A percentile compares a stretch with the other conserved stretches of the same genome.
These are phyloP conservation scores for Vollenhovia emeryi DNA, from an alignment of 1,140 invertebrate genomes.

Conservation along the genomic window DNA sequence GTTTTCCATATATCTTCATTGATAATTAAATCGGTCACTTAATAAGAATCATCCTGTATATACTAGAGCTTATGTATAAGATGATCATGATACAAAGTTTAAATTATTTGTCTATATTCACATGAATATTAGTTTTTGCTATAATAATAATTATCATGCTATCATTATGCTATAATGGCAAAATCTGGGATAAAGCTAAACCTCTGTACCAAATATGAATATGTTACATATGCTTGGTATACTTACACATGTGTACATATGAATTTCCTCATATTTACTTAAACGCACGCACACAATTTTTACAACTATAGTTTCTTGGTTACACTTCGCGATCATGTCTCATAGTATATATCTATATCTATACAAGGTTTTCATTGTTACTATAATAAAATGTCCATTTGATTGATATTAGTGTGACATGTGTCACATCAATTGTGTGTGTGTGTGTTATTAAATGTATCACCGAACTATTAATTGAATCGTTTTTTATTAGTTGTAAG, in stretches of 20 bases:
- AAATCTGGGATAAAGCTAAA: slow-evolving; percentile 68
- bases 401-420: slow-evolving; percentile 51
- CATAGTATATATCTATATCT: slow-evolving; percentile 53
- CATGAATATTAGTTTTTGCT: slow-evolving; percentile 68
- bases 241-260: not conserved
- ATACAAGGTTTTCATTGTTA: slow-evolving; percentile 53
- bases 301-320: slow-evolving; percentile 60
- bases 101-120: slow-evolving; percentile 75
- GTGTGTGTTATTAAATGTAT: slow-evolving; percentile 42
- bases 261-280: slow-evolving; percentile 9
- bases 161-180: slow-evolving; percentile 76
- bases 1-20: no score
- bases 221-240: slow-evolving; percentile 71
- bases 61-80: slow-evolving; percentile 44
- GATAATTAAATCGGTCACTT: no score
- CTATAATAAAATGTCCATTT: slow-evolving; percentile 49
- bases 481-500: slow-evolving; percentile 52
- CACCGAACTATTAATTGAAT: slow-evolving; percentile 53
- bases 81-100: slow-evolving; percentile 69
- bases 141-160: slow-evolving; percentile 48
- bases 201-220: slow-evolving; percentile 66
- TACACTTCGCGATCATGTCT: slow-evolving; percentile 62
- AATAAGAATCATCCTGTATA: no score
- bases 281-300: slow-evolving; percentile 30
- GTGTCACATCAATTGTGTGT: slow-evolving; percentile 20